Base-by-base conservation (phyloP, 2,888 invertebrate species). In the Scrobipalpa atriplicella region DNA sequence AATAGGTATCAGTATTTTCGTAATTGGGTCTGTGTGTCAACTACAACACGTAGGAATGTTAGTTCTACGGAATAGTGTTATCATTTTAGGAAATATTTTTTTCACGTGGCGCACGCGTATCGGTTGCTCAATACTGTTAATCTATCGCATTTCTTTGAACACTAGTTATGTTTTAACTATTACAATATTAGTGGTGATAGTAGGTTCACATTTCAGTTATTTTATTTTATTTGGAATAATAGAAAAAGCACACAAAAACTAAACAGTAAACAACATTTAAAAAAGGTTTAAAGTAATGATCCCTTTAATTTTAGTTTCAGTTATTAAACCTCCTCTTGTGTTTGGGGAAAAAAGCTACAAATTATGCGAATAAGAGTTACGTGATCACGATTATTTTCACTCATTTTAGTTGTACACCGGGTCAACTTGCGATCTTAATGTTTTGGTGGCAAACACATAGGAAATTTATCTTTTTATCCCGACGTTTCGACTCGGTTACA, bases 1-100 rank as follows among this genome's bases (percentile, higher is more conserved):
- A 62, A 16, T 51, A 16, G 6, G 36, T 47, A 52, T 67, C 16
- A 58, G 62, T 56, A 39, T 66, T 77, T 73, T 74, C 70, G 76
- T 68, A 76, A 80, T 66, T 70, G 67, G 71, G 69, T 69, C 72
- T 75, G 69, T 80, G 75, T 78, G 75, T 68, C 75, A 80, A 72
- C 62, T 21, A 36, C 63, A 72, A 72, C 82, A 81, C 81, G 81
- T 78, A 73, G 65, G 39, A 38, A 0, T 38, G 36, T 21, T 54
- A 8, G 21, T 16, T 16, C 16, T 58, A n/a, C 29, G n/a, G 58
- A 13, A 58, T 29, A 11, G 10, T n/a, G n/a, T 38, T 29, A 16
- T 52, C 16, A 52, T 58, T 38, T 56, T 36, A 29, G 36, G 58
- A 38, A 58, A 29, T 38, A 38, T 11, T n/a, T n/a, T 38, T 13